phyloP scores from a whole-genome alignment of 2,113 vertebrate species.

The Spheniscus mendiculus region DNA sequence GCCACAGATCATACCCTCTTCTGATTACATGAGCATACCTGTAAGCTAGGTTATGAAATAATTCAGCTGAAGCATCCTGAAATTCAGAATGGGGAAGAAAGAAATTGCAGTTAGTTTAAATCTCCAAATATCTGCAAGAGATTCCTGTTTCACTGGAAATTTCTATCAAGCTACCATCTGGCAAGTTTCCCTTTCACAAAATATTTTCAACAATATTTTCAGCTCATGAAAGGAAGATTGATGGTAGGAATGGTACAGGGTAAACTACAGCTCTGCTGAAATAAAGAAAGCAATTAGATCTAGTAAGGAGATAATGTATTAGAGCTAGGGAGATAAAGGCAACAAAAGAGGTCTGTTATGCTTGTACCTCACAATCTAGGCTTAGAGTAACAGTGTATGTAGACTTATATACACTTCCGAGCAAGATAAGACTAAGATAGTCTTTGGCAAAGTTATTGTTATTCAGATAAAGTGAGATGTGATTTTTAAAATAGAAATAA shows the following conservation, averaged over 20 bases:
- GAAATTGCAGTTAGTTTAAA: background rate
- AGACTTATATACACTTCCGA: background rate
- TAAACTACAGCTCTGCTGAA: background rate
- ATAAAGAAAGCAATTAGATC: background rate
- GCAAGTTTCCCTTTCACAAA: background rate
- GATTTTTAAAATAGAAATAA: background rate
- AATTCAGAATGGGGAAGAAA: accelerated
- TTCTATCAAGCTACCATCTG: background rate
- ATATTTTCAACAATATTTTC: background rate
- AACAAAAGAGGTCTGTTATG: background rate
- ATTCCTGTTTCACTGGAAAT: background rate
- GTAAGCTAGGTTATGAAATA: background rate
- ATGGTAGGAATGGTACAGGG: background rate
- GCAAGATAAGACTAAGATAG: background rate
- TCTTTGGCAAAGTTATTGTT: background rate
- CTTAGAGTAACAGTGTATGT: background rate
- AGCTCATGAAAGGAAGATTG: background rate
- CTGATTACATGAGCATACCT: accelerated
- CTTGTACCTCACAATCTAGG: background rate
- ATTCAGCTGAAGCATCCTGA: background rate
- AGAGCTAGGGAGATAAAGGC: background rate
- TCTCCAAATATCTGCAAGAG: background rate
- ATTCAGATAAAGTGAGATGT: background rate
- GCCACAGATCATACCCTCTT: background rate
- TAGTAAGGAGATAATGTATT: background rate